Evolutionary conservation across 2,888 invertebrate genomes (phyloP).

Genomic region (Leistus spinibarbis): DNA sequence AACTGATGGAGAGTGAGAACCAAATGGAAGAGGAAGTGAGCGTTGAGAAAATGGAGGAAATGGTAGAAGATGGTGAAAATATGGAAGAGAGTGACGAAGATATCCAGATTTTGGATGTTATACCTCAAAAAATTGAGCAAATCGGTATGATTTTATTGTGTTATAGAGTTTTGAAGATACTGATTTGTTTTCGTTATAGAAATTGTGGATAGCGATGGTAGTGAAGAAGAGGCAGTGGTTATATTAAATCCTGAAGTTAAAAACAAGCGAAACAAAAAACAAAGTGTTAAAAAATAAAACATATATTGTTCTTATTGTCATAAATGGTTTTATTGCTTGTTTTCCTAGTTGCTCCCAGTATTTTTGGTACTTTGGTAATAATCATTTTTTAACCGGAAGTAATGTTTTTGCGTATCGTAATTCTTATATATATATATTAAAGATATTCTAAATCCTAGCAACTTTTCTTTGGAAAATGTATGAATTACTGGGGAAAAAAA

Average conservation of each 20-base stretch:
- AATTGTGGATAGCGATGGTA: conserved; percentile 47
- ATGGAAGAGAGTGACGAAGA: conserved; percentile 50
- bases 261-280: conserved; percentile 40
- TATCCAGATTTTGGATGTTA: conserved; percentile 49
- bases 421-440: too few relatives aligned
- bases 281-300: conserved; percentile 35
- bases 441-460: too few relatives aligned
- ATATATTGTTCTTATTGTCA: neutral
- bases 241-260: conserved; percentile 50
- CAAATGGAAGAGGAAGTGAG: conserved; percentile 38
- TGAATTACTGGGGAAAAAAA: too few relatives aligned
- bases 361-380: neutral
- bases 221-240: conserved; percentile 55
- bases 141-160: conserved; percentile 35
- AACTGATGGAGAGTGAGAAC: conserved; percentile 40
- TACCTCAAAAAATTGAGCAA: conserved; percentile 41
- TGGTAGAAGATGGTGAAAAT: conserved; percentile 47
- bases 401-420: too few relatives aligned
- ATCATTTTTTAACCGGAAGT: too few relatives aligned
- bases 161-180: neutral
- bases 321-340: conserved; percentile 41
- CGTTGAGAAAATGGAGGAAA: conserved; percentile 19
- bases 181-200: conserved; percentile 15
- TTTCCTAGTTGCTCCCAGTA: conserved; percentile 5
- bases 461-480: too few relatives aligned